These are phyloP conservation scores for Macquaria ambigua DNA, from an alignment of 2,113 vertebrate species.

Conservation along the genomic window DNA sequence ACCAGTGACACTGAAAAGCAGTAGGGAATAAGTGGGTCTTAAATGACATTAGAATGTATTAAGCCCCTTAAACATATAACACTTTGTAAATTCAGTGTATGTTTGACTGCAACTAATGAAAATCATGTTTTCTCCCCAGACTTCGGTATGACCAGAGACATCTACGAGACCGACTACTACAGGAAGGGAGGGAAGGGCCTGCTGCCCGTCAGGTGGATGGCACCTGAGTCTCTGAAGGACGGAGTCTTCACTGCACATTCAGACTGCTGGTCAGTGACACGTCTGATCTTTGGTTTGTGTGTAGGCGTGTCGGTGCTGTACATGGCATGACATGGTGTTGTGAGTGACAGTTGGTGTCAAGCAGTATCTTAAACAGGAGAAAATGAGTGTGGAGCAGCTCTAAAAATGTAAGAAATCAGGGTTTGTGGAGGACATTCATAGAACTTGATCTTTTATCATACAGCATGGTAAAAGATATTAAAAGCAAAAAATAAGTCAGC, in stretches of 20 bases:
- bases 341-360: neutral
- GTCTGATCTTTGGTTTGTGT: neutral
- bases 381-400: neutral
- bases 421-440: neutral
- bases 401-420: neutral
- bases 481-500: neutral
- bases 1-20: neutral
- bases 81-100: neutral
- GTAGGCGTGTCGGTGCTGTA: neutral
- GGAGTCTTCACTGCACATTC: conserved; percentile 95
- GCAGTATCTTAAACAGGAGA: neutral
- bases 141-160: conserved; percentile 98
- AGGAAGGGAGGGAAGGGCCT: conserved; percentile 97
- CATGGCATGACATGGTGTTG: neutral
- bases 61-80: neutral
- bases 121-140: conserved; percentile 79
- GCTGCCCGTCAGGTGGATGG: conserved; percentile 97
- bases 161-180: conserved; percentile 99
- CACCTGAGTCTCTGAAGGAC: conserved; percentile 95
- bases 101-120: conserved; percentile 1
- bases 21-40: neutral
- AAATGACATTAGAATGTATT: neutral
- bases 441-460: neutral
- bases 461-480: neutral
- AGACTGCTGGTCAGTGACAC: conserved; percentile 92